These are phyloP conservation scores for Sarcophaga caerulescens DNA, from an alignment of 2,888 invertebrate genomes.

Conservation along the genomic window DNA sequence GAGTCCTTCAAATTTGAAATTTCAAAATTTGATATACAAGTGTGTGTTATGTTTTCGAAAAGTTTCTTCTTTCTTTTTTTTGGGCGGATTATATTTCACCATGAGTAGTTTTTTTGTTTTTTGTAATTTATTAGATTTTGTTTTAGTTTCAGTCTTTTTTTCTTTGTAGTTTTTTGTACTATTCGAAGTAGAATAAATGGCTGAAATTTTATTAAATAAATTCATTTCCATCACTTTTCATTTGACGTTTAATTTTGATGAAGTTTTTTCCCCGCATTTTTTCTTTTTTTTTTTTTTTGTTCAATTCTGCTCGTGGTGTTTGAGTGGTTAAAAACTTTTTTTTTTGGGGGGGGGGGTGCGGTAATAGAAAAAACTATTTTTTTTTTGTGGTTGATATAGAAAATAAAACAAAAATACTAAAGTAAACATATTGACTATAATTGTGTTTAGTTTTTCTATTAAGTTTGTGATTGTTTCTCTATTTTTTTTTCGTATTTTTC, in stretches of 20 bases:
- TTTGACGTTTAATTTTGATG: neutral
- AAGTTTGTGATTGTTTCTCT: slow-evolving; percentile 7
- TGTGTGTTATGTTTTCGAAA: neutral
- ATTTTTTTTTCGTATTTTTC: neutral
- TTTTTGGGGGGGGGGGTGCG: neutral
- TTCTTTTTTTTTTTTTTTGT: slow-evolving; percentile 11
- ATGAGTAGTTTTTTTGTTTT: neutral
- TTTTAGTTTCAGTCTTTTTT: neutral
- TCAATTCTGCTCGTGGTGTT: neutral
- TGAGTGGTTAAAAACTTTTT: neutral
- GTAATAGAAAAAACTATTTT: neutral
- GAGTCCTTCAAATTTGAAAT: slow-evolving; percentile 38
- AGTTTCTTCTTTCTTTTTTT: neutral
- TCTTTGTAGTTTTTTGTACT: neutral
- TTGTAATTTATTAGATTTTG: slow-evolving; percentile 4
- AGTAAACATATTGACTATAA: slow-evolving; percentile 33
- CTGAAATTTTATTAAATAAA: slow-evolving; percentile 42
- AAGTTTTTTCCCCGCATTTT: neutral
- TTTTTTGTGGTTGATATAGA: slow-evolving; percentile 17
- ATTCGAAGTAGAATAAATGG: neutral
- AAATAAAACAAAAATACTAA: neutral
- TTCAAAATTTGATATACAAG: neutral
- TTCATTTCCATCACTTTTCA: slow-evolving; percentile 41
- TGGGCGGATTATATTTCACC: neutral
- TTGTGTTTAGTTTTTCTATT: slow-evolving; percentile 48